These are phyloP conservation scores for Julus scandinavius DNA, from an alignment of 2,888 invertebrate species.

Conservation along the genomic window DNA sequence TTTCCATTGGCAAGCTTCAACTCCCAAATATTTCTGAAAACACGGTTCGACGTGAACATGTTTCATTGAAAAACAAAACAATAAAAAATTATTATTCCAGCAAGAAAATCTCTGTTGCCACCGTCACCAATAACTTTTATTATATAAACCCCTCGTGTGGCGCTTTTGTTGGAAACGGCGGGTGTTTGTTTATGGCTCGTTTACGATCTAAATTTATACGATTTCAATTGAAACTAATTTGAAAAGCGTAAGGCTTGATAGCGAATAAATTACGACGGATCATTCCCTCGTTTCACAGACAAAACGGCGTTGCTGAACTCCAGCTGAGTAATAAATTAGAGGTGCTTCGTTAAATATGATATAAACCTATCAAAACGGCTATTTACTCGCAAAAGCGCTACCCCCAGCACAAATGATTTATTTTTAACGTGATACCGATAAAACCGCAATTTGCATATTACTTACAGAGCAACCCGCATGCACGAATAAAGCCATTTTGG, in stretches of 20 bases:
- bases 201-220: conserved; percentile 44
- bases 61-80: no score
- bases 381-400: background rate
- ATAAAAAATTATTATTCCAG: no score
- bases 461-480: conserved; percentile 9
- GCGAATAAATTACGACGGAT: conserved; percentile 30
- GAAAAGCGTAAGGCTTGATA: background rate
- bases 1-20: no score
- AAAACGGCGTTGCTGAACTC: conserved; percentile 38
- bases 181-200: conserved; percentile 37
- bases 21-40: no score
- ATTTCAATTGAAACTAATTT: conserved; percentile 46
- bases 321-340: conserved; percentile 36
- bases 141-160: background rate
- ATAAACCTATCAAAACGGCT: conserved; percentile 44
- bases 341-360: conserved; percentile 45
- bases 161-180: background rate
- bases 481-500: background rate
- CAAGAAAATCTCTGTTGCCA: no score
- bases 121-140: no score
- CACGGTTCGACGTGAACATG: no score
- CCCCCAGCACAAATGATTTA: conserved; percentile 19
- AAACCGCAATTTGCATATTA: conserved; percentile 45
- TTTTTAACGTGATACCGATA: conserved; percentile 45
- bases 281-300: background rate